Percentiles rank a stretch among this genome's conserved stretches.
These are phyloP conservation scores for Cryptoprocta ferox DNA, from an alignment of 2,797 vertebrate genomes.

Conservation along the genomic window DNA sequence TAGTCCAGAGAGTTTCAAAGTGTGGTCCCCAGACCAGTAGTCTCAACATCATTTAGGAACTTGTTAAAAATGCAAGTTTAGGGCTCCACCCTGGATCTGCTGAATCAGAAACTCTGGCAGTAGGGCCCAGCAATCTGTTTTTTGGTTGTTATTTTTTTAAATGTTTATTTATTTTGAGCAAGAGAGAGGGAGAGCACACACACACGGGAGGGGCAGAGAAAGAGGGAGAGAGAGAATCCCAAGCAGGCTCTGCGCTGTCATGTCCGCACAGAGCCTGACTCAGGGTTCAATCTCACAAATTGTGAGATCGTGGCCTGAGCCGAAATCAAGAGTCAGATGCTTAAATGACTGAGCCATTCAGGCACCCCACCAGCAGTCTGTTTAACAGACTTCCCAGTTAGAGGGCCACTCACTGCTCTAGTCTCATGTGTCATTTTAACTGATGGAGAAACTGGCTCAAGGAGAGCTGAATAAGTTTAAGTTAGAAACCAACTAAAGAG, in stretches of 20 bases:
- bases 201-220: too few species aligned
- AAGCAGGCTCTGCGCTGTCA: too few species aligned
- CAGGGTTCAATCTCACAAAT: too few species aligned
- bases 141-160: too few species aligned
- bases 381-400: neutral
- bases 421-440: conserved; percentile 31
- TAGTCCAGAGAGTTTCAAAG: conserved; percentile 22
- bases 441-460: neutral
- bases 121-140: neutral
- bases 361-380: neutral
- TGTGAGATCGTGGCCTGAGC: too few species aligned
- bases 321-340: too few species aligned
- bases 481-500: neutral
- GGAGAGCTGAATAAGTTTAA: neutral
- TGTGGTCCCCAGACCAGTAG: neutral
- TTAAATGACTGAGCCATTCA: too few species aligned
- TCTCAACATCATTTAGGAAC: neutral
- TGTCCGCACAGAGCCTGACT: too few species aligned
- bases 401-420: neutral
- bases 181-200: too few species aligned
- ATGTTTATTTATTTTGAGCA: too few species aligned
- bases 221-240: too few species aligned
- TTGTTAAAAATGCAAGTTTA: conserved; percentile 29
- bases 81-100: neutral
- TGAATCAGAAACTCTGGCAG: neutral